These are phyloP conservation scores for Lampropteryx suffumata DNA, from an alignment of 2,888 invertebrate species.

Conservation along the genomic window DNA sequence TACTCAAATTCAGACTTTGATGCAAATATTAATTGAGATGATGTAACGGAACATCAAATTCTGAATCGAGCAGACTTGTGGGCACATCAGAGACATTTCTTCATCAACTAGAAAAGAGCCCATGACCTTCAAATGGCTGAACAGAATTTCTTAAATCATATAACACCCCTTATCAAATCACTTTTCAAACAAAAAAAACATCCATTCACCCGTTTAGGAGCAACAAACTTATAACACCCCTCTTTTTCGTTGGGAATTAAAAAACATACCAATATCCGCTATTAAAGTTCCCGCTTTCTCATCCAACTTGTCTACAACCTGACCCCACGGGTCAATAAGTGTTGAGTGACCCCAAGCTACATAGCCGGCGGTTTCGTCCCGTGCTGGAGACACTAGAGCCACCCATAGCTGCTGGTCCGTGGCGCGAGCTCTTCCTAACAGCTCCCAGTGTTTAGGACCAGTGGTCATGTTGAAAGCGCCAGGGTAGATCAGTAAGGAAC, in stretches of 20 bases:
- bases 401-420: constrained; percentile 95
- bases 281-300: constrained; percentile 87
- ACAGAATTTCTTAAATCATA: too few relatives aligned
- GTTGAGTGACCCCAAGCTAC: constrained; percentile 95
- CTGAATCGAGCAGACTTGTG: too few relatives aligned
- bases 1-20: too few relatives aligned
- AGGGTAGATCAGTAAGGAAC: constrained; percentile 94
- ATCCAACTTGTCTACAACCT: constrained; percentile 86
- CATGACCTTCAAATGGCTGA: too few relatives aligned
- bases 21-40: too few relatives aligned
- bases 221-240: too few relatives aligned
- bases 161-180: too few relatives aligned
- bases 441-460: constrained; percentile 96
- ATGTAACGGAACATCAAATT: too few relatives aligned
- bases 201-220: too few relatives aligned
- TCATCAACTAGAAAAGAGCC: too few relatives aligned
- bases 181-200: too few relatives aligned
- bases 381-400: constrained; percentile 92
- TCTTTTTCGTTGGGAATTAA: background rate
- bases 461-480: constrained; percentile 98
- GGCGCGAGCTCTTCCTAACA: constrained; percentile 91
- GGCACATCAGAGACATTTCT: too few relatives aligned
- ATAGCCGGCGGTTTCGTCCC: constrained; percentile 87
- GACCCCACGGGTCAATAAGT: constrained; percentile 92
- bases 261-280: constrained; percentile 87